A percentile compares a stretch with the other conserved stretches of the same genome.
Evolutionary conservation across 1,140 invertebrate genomes (phyloP).

Genomic region (Diorhabda sublineata): DNA sequence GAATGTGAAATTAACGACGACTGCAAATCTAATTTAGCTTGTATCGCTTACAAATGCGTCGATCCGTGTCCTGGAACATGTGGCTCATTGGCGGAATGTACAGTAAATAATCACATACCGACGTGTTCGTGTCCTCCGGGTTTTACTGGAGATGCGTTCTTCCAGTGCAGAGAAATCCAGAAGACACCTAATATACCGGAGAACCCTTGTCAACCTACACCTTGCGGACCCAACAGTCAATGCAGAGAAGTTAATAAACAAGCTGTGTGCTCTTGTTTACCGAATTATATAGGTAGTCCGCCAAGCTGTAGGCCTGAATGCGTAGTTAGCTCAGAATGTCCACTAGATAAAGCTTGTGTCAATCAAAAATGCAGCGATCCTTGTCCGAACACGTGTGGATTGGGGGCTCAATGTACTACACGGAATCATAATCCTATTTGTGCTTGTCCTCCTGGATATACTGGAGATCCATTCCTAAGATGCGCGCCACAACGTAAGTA

Average conservation of each 20-base stretch:
- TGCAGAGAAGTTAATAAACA: conserved; percentile 55
- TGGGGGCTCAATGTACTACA: conserved; percentile 56
- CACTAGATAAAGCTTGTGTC: conserved; percentile 57
- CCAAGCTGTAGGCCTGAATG: conserved; percentile 62
- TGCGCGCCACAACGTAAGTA: conserved; percentile 51
- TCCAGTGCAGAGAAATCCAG: conserved; percentile 60
- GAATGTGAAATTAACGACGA: conserved; percentile 75
- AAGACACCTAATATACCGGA: conserved; percentile 41
- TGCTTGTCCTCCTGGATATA: conserved; percentile 65
- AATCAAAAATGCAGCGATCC: conserved; percentile 62
- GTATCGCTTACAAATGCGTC: conserved; percentile 70
- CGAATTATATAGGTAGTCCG: conserved; percentile 57
- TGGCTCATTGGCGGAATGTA: conserved; percentile 69
- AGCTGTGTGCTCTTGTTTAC: conserved; percentile 61
- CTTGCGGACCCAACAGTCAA: conserved; percentile 65
- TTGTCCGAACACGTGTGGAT: conserved; percentile 60
- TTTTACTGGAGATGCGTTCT: conserved; percentile 75
- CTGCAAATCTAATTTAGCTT: conserved; percentile 63
- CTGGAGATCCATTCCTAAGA: conserved; percentile 68
- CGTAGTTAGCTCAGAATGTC: conserved; percentile 60
- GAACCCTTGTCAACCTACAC: conserved; percentile 59
- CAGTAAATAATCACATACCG: conserved; percentile 68
- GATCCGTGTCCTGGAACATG: conserved; percentile 74
- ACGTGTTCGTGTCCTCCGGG: conserved; percentile 70
- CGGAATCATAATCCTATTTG: conserved; percentile 62